Evolutionary conservation across 2,888 invertebrate species (phyloP), one percentile per base, ranked within the genome.

Genomic region (Ectemnius cavifrons): DNA sequence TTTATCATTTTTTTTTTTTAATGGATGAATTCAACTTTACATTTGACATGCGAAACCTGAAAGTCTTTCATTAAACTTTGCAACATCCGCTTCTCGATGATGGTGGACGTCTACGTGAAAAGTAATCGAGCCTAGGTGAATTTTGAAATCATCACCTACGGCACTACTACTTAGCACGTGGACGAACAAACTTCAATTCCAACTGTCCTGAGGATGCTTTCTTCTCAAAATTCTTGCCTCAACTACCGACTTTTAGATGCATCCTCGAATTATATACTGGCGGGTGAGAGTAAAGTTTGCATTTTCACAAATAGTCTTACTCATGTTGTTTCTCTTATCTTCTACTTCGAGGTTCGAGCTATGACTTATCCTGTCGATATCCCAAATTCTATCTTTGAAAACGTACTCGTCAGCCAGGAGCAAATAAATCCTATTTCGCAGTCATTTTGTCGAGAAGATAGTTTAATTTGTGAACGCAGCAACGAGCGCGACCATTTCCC

Each of bases 141-240:
- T 88, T 85, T 84, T 68, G 78, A 82, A 78, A 81, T 75, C 82
- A 89, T 92, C 92, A 91, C 92, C 92, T 91, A 92, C 92, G 92
- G 92, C 92, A 92, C 92, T 91, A 92, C 93, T 93, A 93, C 93
- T 93, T 93, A 93, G 91, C 85, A 91, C 85, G 78, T 84, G 75
- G 79, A 80, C 74, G 63, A 80, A 68, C 74, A 56, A 63, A 77
- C 8, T 37, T 1, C 28, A 37, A 37, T 37, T 4, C 28, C 1
- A 0, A 3, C 20, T 14, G 47, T 67, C 57, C 66, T 61, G 8
- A 37, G 37, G 37, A 37, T 37, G 37, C 37, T 37, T 37, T 37
- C 37, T 37, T 37, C 37, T 37, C 37, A 6, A 11, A 37, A 37
- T 37, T 37, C 37, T 11, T 37, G 37, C 37, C 8, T 4, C 8